These are phyloP conservation scores for Sylvietta virens DNA, from an alignment of 2,113 vertebrate genomes.

Conservation along the genomic window DNA sequence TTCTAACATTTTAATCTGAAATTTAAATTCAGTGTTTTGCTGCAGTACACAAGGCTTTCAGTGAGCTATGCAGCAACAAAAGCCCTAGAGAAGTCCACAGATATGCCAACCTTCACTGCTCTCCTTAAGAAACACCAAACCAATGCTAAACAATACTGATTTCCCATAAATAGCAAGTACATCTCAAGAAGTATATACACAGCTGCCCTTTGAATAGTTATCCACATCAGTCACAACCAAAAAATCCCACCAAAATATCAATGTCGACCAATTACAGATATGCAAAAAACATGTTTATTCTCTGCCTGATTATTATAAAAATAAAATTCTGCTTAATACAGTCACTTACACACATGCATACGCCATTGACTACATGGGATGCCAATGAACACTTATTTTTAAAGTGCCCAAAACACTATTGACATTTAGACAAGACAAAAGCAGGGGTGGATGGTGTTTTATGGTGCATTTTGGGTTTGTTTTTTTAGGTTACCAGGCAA, in stretches of 20 bases:
- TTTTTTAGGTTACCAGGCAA: neutral
- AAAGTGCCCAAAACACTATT: neutral
- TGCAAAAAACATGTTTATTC: neutral
- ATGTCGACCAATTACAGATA: neutral
- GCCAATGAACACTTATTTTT: neutral
- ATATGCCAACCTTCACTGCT: neutral
- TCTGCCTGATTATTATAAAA: neutral
- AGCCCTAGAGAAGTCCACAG: neutral
- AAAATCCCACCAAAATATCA: neutral
- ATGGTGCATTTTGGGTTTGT: neutral
- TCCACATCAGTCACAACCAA: neutral
- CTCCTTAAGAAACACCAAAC: neutral
- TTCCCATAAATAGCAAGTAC: neutral
- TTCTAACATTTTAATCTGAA: neutral
- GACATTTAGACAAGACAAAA: neutral
- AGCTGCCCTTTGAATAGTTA: neutral
- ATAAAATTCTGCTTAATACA: neutral
- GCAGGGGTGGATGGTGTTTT: neutral
- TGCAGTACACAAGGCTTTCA: neutral
- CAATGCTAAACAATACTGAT: neutral
- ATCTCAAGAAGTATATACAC: neutral
- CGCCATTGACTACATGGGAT: neutral
- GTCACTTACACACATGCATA: neutral
- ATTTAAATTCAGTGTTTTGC: neutral
- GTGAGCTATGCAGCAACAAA: neutral